Percentiles rank a stretch among this genome's conserved stretches.
phyloP scores from a whole-genome alignment of 2,797 vertebrate genomes.

The Spheniscus humboldti region DNA sequence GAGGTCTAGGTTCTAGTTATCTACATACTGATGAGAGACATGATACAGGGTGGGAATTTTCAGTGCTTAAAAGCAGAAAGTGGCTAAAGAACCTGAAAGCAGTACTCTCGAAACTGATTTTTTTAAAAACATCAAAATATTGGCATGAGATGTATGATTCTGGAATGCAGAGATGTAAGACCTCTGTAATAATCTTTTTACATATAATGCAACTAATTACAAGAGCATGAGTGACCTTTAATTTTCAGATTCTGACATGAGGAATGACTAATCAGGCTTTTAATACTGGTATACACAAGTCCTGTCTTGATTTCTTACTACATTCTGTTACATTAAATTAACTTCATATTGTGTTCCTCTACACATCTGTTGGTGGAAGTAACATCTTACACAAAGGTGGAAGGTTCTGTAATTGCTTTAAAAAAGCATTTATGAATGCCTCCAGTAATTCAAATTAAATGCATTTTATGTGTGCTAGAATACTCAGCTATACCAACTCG shows the following conservation, averaged over 20 bases:
- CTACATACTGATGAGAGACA: neutral
- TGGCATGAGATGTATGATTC: neutral
- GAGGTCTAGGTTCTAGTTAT: neutral
- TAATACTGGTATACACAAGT: neutral
- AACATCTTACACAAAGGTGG: neutral
- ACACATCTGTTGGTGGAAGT: neutral
- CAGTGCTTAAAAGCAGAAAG: neutral
- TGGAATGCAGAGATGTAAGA: neutral
- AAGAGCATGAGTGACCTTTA: neutral
- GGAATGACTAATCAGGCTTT: neutral
- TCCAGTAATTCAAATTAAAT: neutral
- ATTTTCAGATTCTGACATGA: constrained; percentile 12
- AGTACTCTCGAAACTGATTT: neutral
- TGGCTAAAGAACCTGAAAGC: neutral
- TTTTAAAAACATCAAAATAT: neutral
- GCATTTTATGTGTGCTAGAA: neutral
- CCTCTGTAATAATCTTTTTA: neutral
- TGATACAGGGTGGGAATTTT: neutral
- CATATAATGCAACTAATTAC: neutral
- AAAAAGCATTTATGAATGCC: neutral
- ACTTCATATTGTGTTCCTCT: neutral
- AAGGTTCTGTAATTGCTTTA: neutral
- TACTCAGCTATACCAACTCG: neutral
- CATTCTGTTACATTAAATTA: neutral
- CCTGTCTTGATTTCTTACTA: neutral